phyloP scores from a whole-genome alignment of 2,113 vertebrate genomes.

The Sander lucioperca region DNA sequence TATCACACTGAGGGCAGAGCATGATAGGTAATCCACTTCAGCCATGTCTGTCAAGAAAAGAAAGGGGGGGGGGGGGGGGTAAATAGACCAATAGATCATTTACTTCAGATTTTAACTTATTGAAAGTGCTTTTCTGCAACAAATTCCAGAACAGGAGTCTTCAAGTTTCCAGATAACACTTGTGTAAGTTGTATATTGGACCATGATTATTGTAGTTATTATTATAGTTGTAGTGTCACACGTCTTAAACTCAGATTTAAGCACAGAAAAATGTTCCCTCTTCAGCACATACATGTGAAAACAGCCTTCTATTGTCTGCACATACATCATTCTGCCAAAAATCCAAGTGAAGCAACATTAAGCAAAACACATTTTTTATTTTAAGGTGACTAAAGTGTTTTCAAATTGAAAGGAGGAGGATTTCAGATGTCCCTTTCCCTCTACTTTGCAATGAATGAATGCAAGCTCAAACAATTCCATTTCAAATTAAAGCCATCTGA shows the following conservation, averaged over 20 bases:
- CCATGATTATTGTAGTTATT: too few species aligned
- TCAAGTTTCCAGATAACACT: background rate
- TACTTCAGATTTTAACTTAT: slow-evolving; percentile 34
- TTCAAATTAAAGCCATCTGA: slow-evolving; percentile 42
- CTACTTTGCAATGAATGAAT: slow-evolving; percentile 5
- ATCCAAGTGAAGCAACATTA: background rate
- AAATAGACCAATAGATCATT: slow-evolving; percentile 45
- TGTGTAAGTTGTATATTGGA: background rate
- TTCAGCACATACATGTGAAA: background rate
- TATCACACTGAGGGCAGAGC: slow-evolving; percentile 59
- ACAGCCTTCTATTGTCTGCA: background rate
- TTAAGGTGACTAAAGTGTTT: background rate
- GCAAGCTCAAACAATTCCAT: slow-evolving; percentile 66
- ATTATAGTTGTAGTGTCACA: background rate
- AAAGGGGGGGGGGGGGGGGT: background rate
- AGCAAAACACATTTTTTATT: background rate
- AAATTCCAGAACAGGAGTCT: background rate
- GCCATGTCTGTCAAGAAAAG: slow-evolving; percentile 45
- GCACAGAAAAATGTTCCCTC: background rate
- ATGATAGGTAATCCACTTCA: slow-evolving; percentile 70
- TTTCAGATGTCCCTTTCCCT: slow-evolving; percentile 13
- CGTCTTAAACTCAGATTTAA: background rate
- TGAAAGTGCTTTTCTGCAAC: slow-evolving; percentile 24
- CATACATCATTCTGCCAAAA: background rate
- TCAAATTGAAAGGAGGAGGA: background rate